Evolutionary conservation across 2,113 vertebrate species (phyloP).

Genomic region (Nicator chloris): DNA sequence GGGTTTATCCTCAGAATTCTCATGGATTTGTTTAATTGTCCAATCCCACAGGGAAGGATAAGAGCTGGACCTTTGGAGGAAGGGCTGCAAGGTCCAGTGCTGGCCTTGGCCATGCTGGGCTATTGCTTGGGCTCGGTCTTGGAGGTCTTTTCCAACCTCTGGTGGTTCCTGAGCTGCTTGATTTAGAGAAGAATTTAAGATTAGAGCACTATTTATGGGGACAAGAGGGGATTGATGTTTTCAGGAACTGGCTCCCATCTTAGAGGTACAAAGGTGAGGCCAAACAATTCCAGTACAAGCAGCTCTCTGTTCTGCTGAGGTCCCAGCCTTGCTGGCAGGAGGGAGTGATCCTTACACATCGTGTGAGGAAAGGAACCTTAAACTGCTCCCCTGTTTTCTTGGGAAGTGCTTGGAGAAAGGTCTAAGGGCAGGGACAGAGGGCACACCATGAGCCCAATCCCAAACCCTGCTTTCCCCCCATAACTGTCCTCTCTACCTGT

Average conservation of each 20-base stretch:
- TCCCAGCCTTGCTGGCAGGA: background rate
- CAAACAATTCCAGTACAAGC: background rate
- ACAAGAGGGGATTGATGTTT: background rate
- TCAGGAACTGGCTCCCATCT: background rate
- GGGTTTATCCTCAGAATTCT: background rate
- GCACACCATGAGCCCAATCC: fast-evolving
- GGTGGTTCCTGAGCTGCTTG: background rate
- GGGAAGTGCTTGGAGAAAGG: background rate
- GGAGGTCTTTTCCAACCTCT: background rate
- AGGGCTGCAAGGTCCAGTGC: background rate
- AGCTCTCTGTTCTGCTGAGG: background rate
- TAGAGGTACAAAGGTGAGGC: background rate
- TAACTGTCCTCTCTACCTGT: fast-evolving
- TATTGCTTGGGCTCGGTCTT: fast-evolving
- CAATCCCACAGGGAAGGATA: background rate
- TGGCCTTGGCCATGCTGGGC: background rate
- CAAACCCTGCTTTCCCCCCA: fast-evolving
- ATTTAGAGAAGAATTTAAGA: background rate
- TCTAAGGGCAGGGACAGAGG: background rate
- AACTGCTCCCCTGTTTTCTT: fast-evolving
- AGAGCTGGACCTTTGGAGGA: background rate
- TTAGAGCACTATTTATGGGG: background rate
- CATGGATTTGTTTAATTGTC: background rate
- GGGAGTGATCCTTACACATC: fast-evolving
- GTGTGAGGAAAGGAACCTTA: background rate